These are phyloP conservation scores for Aurelia aurita complex sp. Pacific DNA, from an alignment of 30 jellyfish, hydroid and myxozoan genomes.

Conservation along the genomic window DNA sequence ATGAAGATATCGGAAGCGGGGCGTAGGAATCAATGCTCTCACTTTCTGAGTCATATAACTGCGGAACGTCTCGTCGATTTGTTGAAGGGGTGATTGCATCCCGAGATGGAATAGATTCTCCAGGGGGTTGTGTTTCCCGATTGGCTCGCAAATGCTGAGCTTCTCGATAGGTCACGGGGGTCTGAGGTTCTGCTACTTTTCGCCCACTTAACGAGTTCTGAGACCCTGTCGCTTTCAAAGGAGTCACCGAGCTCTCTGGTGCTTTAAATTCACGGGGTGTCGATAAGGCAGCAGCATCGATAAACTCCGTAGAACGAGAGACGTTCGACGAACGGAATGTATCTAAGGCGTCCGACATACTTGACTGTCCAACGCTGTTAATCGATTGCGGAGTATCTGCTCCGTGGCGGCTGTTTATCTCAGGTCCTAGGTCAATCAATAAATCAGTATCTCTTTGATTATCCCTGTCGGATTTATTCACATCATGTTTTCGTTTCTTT, in stretches of 20 bases:
- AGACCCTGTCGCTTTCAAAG: background rate
- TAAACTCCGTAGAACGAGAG: background rate
- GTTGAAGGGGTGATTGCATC: background rate
- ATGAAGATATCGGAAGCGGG: slow-evolving; percentile 22
- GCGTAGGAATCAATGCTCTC: slow-evolving; percentile 56
- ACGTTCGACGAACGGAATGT: background rate
- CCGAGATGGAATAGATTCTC: background rate
- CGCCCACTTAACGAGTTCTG: background rate
- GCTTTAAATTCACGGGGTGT: background rate
- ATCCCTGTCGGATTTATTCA: background rate
- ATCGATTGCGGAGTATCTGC: too few relatives aligned
- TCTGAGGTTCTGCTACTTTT: too few relatives aligned
- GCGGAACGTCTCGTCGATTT: background rate
- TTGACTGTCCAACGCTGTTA: background rate
- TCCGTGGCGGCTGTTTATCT: too few relatives aligned
- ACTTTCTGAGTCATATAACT: slow-evolving; percentile 22
- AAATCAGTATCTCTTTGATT: background rate
- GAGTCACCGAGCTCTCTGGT: background rate
- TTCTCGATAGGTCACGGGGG: too few relatives aligned
- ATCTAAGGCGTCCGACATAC: background rate
- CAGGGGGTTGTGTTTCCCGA: too few relatives aligned
- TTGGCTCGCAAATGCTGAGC: too few relatives aligned
- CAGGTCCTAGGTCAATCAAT: background rate
- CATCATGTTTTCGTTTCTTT: background rate
- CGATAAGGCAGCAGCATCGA: background rate